phyloP scores from a whole-genome alignment of 2,113 vertebrate species.

The Cochlearius cochlearius region DNA sequence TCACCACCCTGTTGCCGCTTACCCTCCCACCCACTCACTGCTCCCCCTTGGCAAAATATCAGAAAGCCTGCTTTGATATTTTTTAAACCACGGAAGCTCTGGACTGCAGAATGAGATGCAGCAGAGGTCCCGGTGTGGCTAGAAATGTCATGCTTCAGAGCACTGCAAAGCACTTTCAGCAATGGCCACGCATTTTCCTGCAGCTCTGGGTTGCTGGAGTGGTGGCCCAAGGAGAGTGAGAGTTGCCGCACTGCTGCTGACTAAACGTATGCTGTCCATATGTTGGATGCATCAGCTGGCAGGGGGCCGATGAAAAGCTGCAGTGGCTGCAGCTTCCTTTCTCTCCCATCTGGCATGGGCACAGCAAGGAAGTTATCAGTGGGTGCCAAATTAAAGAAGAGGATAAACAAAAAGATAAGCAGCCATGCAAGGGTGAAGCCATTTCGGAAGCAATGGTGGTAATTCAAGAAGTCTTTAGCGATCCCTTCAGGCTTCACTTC shows the following conservation, averaged over 20 bases:
- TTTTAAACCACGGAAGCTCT: not conserved
- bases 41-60: not conserved
- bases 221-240: not conserved
- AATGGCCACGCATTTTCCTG: not conserved
- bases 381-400: not conserved
- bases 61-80: not conserved
- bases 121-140: not conserved
- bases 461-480: conserved; percentile 6
- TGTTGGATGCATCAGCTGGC: not conserved
- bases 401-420: not conserved
- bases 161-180: not conserved
- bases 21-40: not conserved
- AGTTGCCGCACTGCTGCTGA: not conserved
- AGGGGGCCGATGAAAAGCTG: not conserved
- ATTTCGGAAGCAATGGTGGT: not conserved
- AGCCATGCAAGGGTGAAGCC: not conserved
- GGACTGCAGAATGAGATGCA: not conserved
- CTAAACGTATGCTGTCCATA: not conserved
- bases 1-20: not conserved
- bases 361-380: not conserved
- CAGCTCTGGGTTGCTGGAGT: not conserved
- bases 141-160: not conserved
- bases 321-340: not conserved
- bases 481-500: conserved; percentile 59
- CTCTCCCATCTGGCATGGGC: not conserved